These are phyloP conservation scores for Aradophagus sp. DNA, from an alignment of 1,140 invertebrate genomes.

Conservation along the genomic window DNA sequence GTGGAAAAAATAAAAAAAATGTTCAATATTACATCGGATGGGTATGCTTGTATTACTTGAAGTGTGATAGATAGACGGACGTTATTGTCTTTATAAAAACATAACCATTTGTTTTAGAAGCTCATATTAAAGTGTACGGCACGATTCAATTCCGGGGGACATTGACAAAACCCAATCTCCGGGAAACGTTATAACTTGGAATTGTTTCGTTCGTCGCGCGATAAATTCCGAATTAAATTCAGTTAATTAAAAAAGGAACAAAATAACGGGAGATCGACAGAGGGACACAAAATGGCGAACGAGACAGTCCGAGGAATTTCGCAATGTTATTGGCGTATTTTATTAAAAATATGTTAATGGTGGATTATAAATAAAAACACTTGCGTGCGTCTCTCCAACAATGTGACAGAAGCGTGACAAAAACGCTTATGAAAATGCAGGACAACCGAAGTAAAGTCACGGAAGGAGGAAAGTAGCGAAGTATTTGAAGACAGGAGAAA, in stretches of 20 bases:
- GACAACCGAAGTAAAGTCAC: not conserved
- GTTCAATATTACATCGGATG: slow-evolving; percentile 73
- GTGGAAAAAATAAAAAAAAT: no score
- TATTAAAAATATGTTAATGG: slow-evolving; percentile 33
- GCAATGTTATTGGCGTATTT: slow-evolving; percentile 7
- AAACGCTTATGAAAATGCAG: no score
- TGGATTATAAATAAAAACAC: slow-evolving; percentile 25
- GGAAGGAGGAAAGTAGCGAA: no score
- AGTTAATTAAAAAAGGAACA: no score
- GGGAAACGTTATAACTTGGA: slow-evolving; percentile 35
- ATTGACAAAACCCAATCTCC: slow-evolving; percentile 49
- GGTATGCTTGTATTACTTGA: slow-evolving; percentile 71
- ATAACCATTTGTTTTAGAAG: slow-evolving; percentile 73
- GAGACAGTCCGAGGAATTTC: no score
- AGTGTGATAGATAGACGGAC: slow-evolving; percentile 73
- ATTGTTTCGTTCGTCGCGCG: slow-evolving; percentile 20
- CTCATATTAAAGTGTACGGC: slow-evolving; percentile 62
- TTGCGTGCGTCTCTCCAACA: slow-evolving; percentile 25
- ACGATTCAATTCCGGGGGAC: slow-evolving; percentile 48
- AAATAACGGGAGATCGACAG: no score
- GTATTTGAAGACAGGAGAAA: slow-evolving; percentile 6
- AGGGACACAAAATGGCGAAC: no score
- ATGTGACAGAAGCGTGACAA: no score
- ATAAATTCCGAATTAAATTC: slow-evolving; percentile 13
- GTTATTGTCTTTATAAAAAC: slow-evolving; percentile 75